Conservation (phyloP, 2,888 invertebrate genomes). For the Gymnosoma rotundatum region DNA sequence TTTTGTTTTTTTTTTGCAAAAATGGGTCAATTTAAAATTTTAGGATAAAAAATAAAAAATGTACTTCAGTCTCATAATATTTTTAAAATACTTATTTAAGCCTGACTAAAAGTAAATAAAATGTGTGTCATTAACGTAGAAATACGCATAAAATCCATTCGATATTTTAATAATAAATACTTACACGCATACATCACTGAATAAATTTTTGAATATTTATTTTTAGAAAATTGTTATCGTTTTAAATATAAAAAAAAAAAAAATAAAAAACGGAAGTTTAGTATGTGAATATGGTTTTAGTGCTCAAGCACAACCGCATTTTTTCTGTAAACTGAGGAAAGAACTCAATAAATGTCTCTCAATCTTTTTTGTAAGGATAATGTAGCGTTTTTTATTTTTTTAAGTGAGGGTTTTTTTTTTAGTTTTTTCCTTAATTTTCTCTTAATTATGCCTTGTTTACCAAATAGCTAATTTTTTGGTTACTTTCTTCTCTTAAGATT, state of each 20-base stretch:
- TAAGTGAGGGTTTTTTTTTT: neutral
- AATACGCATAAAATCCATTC: slow-evolving; percentile 13
- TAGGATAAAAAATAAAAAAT: slow-evolving; percentile 42
- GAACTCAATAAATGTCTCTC: neutral
- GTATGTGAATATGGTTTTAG: slow-evolving; percentile 23
- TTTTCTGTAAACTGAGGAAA: neutral
- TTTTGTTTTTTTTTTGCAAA: slow-evolving; percentile 51
- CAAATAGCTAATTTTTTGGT: too few relatives aligned
- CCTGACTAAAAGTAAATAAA: neutral
- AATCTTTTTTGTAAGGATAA: slow-evolving; percentile 1
- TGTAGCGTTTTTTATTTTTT: neutral
- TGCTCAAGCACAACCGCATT: too few relatives aligned
- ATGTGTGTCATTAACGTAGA: slow-evolving; percentile 11
- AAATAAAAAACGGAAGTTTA: slow-evolving; percentile 39
- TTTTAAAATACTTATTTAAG: slow-evolving; percentile 50
- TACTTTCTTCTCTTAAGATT: too few relatives aligned
- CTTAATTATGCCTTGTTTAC: too few relatives aligned
- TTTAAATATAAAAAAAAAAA: slow-evolving; percentile 30
- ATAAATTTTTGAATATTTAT: slow-evolving; percentile 28
- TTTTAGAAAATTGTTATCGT: slow-evolving; percentile 59
- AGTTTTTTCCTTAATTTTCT: too few relatives aligned
- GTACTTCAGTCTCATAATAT: slow-evolving; percentile 24
- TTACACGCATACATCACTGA: neutral
- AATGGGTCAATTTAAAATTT: slow-evolving; percentile 61
- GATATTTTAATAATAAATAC: neutral